Conservation (phyloP, 53 echinoderm and acorn worm genomes). For the Antedon mediterranea region DNA sequence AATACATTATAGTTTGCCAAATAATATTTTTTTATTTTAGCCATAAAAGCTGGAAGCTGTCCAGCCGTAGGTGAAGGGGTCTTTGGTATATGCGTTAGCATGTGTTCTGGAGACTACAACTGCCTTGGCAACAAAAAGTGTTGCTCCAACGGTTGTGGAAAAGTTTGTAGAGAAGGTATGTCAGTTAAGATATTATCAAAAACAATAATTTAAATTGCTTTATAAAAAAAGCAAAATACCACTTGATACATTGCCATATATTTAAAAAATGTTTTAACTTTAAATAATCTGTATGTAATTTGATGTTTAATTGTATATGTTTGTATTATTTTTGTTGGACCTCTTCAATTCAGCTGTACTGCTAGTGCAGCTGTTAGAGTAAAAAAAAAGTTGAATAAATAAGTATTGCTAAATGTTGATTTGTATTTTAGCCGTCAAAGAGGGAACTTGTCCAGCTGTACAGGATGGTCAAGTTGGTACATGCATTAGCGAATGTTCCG, state of each 20-base stretch:
- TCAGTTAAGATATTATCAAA: constrained; percentile 9
- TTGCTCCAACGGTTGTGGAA: constrained; percentile 63
- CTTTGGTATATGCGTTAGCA: constrained; percentile 37
- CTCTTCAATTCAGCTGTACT: no score
- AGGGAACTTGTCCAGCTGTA: constrained; percentile 18
- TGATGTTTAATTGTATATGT: no score
- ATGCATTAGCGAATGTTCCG: neutral
- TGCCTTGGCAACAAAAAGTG: constrained; percentile 26
- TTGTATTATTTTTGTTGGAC: no score
- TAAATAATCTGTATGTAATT: no score
- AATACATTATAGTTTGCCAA: no score
- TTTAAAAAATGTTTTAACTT: no score
- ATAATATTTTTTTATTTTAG: no score
- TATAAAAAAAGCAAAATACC: no score
- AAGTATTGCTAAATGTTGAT: neutral
- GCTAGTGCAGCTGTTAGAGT: no score
- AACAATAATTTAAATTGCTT: no score
- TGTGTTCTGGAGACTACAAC: constrained; percentile 27
- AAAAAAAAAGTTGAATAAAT: no score
- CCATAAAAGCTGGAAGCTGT: constrained; percentile 25
- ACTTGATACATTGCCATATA: no score
- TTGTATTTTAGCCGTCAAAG: constrained; percentile 4
- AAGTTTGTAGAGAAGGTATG: constrained; percentile 17
- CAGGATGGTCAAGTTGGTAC: neutral
- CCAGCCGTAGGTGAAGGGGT: constrained; percentile 12